Conservation (phyloP, 2,113 vertebrate species). For the Phrynosoma platyrhinos region DNA sequence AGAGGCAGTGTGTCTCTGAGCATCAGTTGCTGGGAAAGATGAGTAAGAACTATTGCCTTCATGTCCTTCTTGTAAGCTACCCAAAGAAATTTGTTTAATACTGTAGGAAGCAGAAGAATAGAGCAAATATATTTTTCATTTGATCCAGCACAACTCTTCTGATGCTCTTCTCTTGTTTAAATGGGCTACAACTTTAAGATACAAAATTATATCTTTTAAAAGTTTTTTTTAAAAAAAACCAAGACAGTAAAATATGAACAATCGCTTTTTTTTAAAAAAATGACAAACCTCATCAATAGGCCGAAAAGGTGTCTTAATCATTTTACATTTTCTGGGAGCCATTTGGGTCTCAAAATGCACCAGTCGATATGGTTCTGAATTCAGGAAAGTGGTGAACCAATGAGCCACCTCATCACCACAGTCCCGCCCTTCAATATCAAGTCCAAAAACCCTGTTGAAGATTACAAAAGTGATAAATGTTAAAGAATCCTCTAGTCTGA, state of each 20-base stretch:
- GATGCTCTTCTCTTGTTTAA: neutral
- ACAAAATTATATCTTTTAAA: neutral
- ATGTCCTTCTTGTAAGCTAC: neutral
- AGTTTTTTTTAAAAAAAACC: conserved; percentile 18
- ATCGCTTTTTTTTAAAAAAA: neutral
- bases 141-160: neutral
- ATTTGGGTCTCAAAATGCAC: conserved; percentile 83
- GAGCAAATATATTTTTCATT: neutral
- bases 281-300: conserved; percentile 6
- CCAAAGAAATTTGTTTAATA: too few relatives aligned
- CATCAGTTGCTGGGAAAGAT: neutral
- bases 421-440: conserved; percentile 82
- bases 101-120: neutral
- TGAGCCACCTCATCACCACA: conserved; percentile 80
- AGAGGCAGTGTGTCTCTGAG: neutral
- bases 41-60: neutral
- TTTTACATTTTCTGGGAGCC: conserved; percentile 62
- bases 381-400: conserved; percentile 82
- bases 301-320: conserved; percentile 46
- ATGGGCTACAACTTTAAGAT: neutral
- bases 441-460: conserved; percentile 76
- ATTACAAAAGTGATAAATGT: neutral
- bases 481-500: neutral
- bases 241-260: conserved; percentile 22
- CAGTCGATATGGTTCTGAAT: conserved; percentile 70